Conservation (phyloP, 1,140 invertebrate species). For the Rhagoletis pomonella region DNA sequence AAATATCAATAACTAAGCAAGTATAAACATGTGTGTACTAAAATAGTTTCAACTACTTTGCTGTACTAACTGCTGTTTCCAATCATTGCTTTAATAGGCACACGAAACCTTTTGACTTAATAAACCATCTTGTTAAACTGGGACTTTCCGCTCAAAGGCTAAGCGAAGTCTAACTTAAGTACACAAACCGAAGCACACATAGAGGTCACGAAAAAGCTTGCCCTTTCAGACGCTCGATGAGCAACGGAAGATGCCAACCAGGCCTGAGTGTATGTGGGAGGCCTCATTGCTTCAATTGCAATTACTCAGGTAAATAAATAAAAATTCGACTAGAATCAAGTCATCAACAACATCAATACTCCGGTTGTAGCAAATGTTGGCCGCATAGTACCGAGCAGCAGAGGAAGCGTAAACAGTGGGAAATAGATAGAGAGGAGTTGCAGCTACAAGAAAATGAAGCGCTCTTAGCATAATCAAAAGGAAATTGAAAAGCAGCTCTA, state of each 20-base stretch:
- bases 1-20: no score
- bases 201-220: neutral
- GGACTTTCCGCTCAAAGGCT: constrained; percentile 14
- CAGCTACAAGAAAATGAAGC: neutral
- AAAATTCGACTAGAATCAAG: constrained; percentile 12
- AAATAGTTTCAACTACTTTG: no score
- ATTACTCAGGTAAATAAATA: constrained; percentile 36
- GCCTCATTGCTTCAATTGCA: neutral
- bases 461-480: constrained; percentile 48
- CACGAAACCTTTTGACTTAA: constrained; percentile 42
- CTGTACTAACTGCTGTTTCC: neutral
- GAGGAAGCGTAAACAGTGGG: no score
- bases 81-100: neutral
- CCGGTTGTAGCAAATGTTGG: neutral
- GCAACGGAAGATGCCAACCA: neutral
- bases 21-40: no score
- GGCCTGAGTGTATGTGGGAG: neutral
- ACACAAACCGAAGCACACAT: neutral
- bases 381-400: neutral
- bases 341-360: neutral
- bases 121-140: constrained; percentile 3
- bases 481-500: constrained; percentile 44
- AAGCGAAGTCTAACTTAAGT: neutral
- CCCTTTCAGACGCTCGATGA: neutral
- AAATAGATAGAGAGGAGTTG: neutral